Conservation (phyloP, 2,888 invertebrate genomes). For the Drosophila eohydei region DNA sequence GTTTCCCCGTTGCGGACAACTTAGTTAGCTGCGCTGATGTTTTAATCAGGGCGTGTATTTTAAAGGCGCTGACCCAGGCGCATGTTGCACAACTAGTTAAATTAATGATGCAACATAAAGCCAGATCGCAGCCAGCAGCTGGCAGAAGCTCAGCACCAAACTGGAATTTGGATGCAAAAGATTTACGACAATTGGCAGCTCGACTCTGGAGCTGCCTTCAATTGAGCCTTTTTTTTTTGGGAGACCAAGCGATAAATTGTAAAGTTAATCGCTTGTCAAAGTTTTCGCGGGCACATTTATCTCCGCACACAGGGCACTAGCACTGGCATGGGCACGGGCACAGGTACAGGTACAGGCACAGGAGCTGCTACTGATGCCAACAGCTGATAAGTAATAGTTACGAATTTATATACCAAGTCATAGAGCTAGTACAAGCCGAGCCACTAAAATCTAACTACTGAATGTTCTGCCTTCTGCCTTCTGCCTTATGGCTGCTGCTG, state of each 20-base stretch:
- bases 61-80: conserved; percentile 65
- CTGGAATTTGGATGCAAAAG: conserved; percentile 39
- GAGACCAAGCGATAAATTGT: conserved; percentile 70
- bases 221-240: conserved; percentile 42
- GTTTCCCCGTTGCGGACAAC: conserved; percentile 25
- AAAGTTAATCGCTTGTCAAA: conserved; percentile 80
- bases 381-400: conserved; percentile 40
- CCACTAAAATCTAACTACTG: conserved; percentile 17
- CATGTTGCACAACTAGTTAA: conserved; percentile 79
- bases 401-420: conserved; percentile 38
- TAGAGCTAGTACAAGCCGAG: conserved; percentile 7
- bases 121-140: conserved; percentile 13
- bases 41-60: conserved; percentile 71
- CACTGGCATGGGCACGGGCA: conserved; percentile 19
- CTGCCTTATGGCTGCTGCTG: conserved; percentile 3
- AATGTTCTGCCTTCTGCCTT: conserved; percentile 5
- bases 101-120: conserved; percentile 79
- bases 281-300: conserved; percentile 74
- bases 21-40: conserved; percentile 57
- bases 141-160: conserved; percentile 10
- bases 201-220: conserved; percentile 22
- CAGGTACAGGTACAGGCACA: conserved; percentile 16
- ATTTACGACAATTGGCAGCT: conserved; percentile 69
- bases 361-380: conserved; percentile 39
- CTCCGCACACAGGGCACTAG: conserved; percentile 31